Evolutionary conservation across 2,113 vertebrate species (phyloP), one percentile per base, ranked within the genome.

Genomic region (Gulo gulo): DNA sequence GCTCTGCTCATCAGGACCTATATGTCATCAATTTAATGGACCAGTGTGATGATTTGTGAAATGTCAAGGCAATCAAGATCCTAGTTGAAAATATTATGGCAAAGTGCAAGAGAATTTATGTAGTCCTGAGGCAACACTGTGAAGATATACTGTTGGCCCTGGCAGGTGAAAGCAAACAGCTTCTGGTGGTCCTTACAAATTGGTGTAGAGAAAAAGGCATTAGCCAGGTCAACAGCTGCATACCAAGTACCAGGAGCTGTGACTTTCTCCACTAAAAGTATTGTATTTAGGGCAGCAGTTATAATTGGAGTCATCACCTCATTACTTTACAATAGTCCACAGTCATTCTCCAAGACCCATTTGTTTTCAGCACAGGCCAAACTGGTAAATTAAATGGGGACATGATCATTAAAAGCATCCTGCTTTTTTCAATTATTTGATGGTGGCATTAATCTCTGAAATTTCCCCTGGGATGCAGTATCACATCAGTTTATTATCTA

Each of bases 281-380:
- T 87, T 79, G 42, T 57, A 78, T 86, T 36, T n/a, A 94, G 59
- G 59, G 83, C 83, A 94, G 73, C 47, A 87, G 45, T 67, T 55
- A 23, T 94, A 87, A 94, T 79, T 87, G 83, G 82, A 94, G 83
- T 94, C 92, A 87, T 94, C 73, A 94, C 92, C 83, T 87, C 59
- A 86, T 87, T 79, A 67, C 45, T 79, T 87, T 52, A 79, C 83
- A 94, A 67, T 67, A 79, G 92, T 94, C 47, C 73, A 76, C 57
- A 65, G 82, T 65, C 57, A 67, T 79, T 94, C 73, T 94, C 63
- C n/a, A 87, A 55, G 71, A 55, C 42, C 47, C 73, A 55, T 67
- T 47, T 94, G 59, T 47, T 74, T 87, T 87, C 71, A 79, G 83
- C 59, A 79, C 4, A 55, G n/a, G 73, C 59, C 59, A 79, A 67